Percentiles rank a stretch among this genome's conserved stretches.
phyloP scores from a whole-genome alignment of 2,113 vertebrate species.

The Serilophus lunatus region DNA sequence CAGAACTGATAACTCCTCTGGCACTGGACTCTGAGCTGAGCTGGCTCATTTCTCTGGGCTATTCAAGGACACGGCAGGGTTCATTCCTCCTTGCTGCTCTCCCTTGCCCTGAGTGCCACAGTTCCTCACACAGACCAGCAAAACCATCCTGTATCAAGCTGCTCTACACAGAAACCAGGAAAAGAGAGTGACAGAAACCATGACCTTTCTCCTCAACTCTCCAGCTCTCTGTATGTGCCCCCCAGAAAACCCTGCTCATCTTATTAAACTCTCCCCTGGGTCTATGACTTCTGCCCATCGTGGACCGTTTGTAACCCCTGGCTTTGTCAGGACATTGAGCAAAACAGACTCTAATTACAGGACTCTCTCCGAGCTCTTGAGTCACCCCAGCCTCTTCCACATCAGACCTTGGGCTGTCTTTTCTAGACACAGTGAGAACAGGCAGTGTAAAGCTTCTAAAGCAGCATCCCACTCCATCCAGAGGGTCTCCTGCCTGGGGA shows the following conservation, averaged over 20 bases:
- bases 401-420: not conserved
- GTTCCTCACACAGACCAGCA: not conserved
- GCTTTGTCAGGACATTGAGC: not conserved
- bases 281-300: not conserved
- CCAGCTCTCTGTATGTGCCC: not conserved
- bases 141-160: rapidly evolving
- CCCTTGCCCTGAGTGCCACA: not conserved
- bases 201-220: not conserved
- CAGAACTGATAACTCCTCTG: not conserved
- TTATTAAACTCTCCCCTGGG: not conserved
- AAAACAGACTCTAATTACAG: not conserved
- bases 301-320: not conserved
- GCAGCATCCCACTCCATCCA: not conserved
- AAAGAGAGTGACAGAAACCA: not conserved
- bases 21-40: not conserved
- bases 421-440: not conserved
- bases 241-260: not conserved
- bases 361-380: not conserved
- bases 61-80: not conserved
- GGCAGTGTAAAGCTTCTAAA: not conserved
- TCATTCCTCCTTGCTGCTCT: not conserved
- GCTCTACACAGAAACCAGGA: not conserved
- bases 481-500: not conserved
- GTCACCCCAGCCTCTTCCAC: not conserved
- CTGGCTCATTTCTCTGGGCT: not conserved